Percentiles rank a stretch among this genome's conserved stretches.
These are phyloP conservation scores for Caenorhabditis sp. DNA, from an alignment of 2,888 invertebrate species.

Conservation along the genomic window DNA sequence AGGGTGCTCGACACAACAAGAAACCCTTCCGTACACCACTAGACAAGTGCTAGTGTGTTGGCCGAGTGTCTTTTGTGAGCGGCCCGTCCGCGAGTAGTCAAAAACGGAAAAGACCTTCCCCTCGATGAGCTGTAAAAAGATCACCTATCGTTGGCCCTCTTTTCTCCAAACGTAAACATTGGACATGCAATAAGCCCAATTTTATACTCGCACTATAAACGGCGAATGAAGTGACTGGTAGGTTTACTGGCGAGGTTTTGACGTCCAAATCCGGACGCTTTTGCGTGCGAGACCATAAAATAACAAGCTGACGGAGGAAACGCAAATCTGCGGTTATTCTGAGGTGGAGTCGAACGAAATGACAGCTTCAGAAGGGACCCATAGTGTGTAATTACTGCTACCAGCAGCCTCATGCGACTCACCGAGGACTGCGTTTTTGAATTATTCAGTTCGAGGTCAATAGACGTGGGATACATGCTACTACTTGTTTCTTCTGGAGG, in stretches of 20 bases:
- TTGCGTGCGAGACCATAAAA: conserved; percentile 39
- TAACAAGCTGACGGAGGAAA: conserved; percentile 10
- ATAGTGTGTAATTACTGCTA: conserved; percentile 53
- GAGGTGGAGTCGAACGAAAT: conserved; percentile 36
- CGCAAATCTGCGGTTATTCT: conserved; percentile 27
- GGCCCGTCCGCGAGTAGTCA: conserved; percentile 49
- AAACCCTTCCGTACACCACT: conserved; percentile 51
- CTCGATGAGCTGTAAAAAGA: conserved; percentile 46
- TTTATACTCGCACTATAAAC: neutral
- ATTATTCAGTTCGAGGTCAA: conserved; percentile 63
- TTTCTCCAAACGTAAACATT: conserved; percentile 16
- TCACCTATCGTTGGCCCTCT: conserved; percentile 37
- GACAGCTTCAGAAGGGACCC: conserved; percentile 49
- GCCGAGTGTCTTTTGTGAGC: conserved; percentile 53
- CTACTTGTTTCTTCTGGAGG: conserved; percentile 47
- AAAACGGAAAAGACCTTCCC: conserved; percentile 43
- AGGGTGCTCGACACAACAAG: conserved; percentile 50
- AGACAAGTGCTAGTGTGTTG: conserved; percentile 56
- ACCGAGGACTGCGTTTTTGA: conserved; percentile 53
- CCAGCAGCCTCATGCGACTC: conserved; percentile 30
- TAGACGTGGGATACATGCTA: conserved; percentile 60
- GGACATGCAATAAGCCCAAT: conserved; percentile 1
- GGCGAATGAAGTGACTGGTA: conserved; percentile 8
- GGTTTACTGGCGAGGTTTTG: neutral
- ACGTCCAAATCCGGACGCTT: conserved; percentile 21